Evolutionary conservation across 2,888 invertebrate genomes (phyloP), one percentile per base, ranked within the genome.

Genomic region (Sphaerolaimus hirsutus): DNA sequence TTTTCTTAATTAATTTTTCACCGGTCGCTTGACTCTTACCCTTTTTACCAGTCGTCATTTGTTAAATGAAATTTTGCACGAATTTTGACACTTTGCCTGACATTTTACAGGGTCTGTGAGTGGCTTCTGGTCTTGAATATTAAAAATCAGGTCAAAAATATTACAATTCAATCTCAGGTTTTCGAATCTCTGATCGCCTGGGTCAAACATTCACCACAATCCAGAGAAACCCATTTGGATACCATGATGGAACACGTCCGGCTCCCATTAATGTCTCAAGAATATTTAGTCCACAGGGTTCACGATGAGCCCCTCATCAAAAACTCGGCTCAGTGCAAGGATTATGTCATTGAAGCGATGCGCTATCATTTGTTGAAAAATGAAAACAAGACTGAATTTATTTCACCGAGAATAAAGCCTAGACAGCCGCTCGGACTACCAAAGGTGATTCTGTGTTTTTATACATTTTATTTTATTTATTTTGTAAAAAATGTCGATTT

Each of bases 291-390:
- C 23, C 81, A 80, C 62, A 80, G 81, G 59, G 84, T 86, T 64
- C 78, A 81, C 4, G 17, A 32, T 23, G 76, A 77, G 59, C 65
- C 71, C 2, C 60, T 77, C 21, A 73, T 77, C 43, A 65, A 74
- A n/a, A 74, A 74, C 46, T 73, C 74, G 53, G 64, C 69, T 46
- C 50, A 55, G 10, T 65, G 64, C 53, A 81, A 82, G 68, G 86
- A 89, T 71, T 78, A 78, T 60, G 72, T 89, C 29, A 89, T 91
- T 57, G 87, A 89, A 72, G 89, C 89, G 38, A 71, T 89, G 59
- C 83, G 83, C 53, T 89, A 78, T 70, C 89, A 89, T 68, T 72
- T 89, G 57, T 68, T 86, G 56, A 81, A 82, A 60, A 78, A 79
- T 24, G 86, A 84, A 66, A 78, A 79, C 52, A 77, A 77, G 58